A percentile compares a stretch with the other conserved stretches of the same genome.
phyloP scores from a whole-genome alignment of 2,113 vertebrate species.

The Meleagris gallopavo region DNA sequence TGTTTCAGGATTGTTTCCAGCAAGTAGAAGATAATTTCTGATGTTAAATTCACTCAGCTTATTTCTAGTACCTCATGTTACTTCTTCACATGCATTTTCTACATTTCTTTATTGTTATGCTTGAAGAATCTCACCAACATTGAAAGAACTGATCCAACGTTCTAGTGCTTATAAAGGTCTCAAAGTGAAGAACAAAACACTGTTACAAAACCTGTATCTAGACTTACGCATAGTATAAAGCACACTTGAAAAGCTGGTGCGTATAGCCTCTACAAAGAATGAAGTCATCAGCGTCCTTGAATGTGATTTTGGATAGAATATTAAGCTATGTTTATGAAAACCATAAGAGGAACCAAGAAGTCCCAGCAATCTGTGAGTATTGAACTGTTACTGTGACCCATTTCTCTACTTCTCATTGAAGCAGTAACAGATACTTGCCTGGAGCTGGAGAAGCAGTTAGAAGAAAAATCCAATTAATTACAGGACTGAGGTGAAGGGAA shows the following conservation, averaged over 20 bases:
- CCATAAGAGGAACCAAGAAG: not conserved
- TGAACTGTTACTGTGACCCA: not conserved
- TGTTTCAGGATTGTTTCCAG: not conserved
- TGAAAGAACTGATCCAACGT: not conserved
- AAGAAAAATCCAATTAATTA: not conserved
- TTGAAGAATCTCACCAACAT: not conserved
- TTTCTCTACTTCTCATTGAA: not conserved
- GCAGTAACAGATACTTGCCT: not conserved
- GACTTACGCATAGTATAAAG: not conserved
- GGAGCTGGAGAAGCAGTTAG: not conserved
- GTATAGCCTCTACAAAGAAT: not conserved
- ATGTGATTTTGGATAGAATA: not conserved
- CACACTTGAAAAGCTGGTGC: fast-evolving
- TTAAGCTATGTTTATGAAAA: not conserved
- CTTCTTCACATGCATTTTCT: not conserved
- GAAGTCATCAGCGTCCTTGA: not conserved
- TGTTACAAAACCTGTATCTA: not conserved
- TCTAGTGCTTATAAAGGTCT: not conserved
- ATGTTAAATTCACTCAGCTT: not conserved
- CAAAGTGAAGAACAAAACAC: not conserved
- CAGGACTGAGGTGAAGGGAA: not conserved
- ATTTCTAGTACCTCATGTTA: not conserved
- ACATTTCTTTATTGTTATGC: not conserved
- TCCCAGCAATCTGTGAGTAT: not conserved
- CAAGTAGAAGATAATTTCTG: not conserved